Base-by-base conservation (phyloP, 2,797 vertebrate genomes). In the Thripadectes ignobilis region DNA sequence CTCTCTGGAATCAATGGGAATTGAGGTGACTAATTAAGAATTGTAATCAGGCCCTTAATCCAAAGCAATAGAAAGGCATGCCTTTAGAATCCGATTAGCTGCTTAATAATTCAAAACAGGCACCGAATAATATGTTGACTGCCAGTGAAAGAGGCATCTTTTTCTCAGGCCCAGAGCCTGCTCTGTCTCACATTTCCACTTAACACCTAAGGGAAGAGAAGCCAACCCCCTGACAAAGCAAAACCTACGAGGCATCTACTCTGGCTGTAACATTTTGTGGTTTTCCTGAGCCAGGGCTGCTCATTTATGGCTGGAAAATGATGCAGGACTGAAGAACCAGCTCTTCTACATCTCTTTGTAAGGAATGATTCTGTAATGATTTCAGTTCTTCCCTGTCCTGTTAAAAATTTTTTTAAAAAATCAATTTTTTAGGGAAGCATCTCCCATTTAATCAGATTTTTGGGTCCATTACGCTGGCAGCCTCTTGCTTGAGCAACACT, bases 21-120 rank as follows among this genome's bases (percentile, higher is more conserved):
- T 51, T 32, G 61, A 95, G 82, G 79, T 62, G 85, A 69, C 94
- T 69, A 83, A 93, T 88, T 81, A 88, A 91, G 93, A 87, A 69
- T 26, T 79, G 84, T 76, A 84, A 93, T 81, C 94, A 91, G 85
- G 82, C 51, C 80, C 55, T 86, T 59, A 94, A 86, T 90, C 80
- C 61, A 46, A 82, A 85, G 80, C 74, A 79, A 45, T 3, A 82
- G 81, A 63, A 89, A 89, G 41, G 14, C 34, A 17, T 52, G 80
- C 34, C 63, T 93, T 74, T 16, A 62, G 41, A 89, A 84, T 74
- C 81, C 48, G 43, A 83, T 85, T 81, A 90, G 69, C 54, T 95
- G 74, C 48, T 85, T 85, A 62, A 85, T 63, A 48, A 58, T 88
- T 79, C 92, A 59, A 58, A 94, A 13, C 26, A 73, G 76, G 77